Evolutionary conservation across 2,797 vertebrate species (phyloP).

Genomic region (Graptemys geographica): DNA sequence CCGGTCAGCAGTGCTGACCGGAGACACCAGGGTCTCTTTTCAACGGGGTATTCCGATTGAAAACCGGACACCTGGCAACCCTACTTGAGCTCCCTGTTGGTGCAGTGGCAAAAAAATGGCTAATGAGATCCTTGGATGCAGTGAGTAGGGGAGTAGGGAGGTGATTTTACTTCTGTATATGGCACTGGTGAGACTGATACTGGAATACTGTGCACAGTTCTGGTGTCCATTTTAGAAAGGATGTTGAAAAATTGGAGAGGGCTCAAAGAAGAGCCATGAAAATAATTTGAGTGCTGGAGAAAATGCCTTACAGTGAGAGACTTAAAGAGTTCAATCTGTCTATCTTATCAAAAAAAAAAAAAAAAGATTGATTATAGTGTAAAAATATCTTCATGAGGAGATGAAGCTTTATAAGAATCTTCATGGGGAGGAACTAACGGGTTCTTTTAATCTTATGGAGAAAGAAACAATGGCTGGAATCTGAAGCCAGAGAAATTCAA

Average conservation of each 20-base stretch:
- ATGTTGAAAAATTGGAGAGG: not conserved
- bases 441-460: not conserved
- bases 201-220: not conserved
- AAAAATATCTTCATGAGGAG: too few species aligned
- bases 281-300: conserved; percentile 10
- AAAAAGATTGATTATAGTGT: conserved; percentile 14
- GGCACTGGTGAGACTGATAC: not conserved
- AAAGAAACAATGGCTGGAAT: not conserved
- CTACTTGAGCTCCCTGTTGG: not conserved
- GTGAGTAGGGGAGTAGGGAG: not conserved
- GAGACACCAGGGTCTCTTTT: too few species aligned
- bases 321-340: not conserved
- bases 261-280: not conserved
- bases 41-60: too few species aligned
- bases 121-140: accelerated
- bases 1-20: too few species aligned
- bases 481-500: not conserved
- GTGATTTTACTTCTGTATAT: conserved; percentile 2
- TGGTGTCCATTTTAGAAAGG: conserved; percentile 42
- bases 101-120: not conserved
- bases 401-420: not conserved
- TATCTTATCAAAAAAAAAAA: conserved; percentile 33
- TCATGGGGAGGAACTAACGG: not conserved
- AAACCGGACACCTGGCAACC: too few species aligned
- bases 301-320: not conserved